phyloP scores from a whole-genome alignment of 2,888 invertebrate species.

The Pyrrhia umbra region DNA sequence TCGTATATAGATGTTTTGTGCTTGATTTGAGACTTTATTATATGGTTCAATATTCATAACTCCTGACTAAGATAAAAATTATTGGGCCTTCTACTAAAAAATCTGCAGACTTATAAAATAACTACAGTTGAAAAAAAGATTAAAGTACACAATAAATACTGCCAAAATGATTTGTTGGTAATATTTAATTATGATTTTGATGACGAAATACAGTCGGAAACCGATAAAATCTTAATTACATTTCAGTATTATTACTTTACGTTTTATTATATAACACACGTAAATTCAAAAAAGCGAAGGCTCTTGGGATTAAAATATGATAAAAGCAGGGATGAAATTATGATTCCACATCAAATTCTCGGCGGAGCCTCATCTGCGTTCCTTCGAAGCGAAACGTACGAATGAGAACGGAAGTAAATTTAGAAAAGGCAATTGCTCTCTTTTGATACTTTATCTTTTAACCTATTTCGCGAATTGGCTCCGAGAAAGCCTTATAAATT shows the following conservation, averaged over 20 bases:
- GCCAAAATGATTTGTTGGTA: too few relatives aligned
- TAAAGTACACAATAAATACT: too few relatives aligned
- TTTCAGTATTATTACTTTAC: neutral
- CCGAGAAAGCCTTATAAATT: neutral
- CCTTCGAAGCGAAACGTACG: neutral
- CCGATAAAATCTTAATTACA: neutral
- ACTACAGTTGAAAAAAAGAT: too few relatives aligned
- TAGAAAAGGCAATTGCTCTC: constrained; percentile 28
- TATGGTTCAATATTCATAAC: too few relatives aligned
- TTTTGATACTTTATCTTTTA: constrained; percentile 29
- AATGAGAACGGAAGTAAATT: constrained; percentile 39
- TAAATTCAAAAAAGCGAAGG: neutral
- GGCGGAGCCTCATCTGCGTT: neutral
- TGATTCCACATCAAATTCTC: constrained; percentile 29
- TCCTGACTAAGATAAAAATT: too few relatives aligned
- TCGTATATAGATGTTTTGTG: too few relatives aligned
- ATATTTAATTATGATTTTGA: too few relatives aligned
- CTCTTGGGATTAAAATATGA: constrained; percentile 18
- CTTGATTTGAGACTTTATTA: too few relatives aligned
- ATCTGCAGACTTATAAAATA: too few relatives aligned
- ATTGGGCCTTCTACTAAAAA: too few relatives aligned
- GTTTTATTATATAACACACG: neutral
- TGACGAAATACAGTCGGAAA: too few relatives aligned
- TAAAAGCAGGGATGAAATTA: constrained; percentile 27
- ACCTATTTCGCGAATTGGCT: constrained; percentile 14